Base-by-base conservation (phyloP, 2,113 vertebrate species). In the Oreochromis niloticus region DNA sequence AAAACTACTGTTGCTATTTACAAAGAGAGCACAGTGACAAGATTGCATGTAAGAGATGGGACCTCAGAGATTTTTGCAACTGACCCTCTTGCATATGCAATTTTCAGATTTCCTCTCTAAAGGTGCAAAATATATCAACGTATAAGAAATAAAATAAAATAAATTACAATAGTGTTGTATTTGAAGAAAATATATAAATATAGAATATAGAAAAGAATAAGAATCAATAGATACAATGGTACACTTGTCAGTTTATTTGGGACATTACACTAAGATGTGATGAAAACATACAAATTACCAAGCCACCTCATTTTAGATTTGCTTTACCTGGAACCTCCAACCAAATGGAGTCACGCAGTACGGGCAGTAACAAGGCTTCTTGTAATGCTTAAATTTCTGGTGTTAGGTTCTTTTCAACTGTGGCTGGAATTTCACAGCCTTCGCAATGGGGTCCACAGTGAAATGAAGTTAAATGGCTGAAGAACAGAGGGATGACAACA, bases 241-340 rank as follows among this genome's bases (percentile, higher is more conserved):
- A 63, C 30, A 63, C 59, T 63, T 63, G 16, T 63, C 16, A 63
- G 59, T 34, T 63, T 63, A 36, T 63, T 63, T 63, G 16, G 9
- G 1, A 63, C 34, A 63, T 63, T 34, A 63, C 3, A 34, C 30
- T 19, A 63, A 63, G 30, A 63, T 63, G 59, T 63, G 16, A 0
- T 3, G 0, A 63, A 36, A 63, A 63, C 59, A 0, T 11, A 4
- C 59, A 63, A 34, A 63, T 34, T 19, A 36, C 6, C 9, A 63
- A 36, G 9, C 9, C 32, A 36, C 32, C 32, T 63, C 59, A 63
- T 63, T 2, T 63, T 63, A 63, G 59, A 63, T 19, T 63, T 63
- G 16, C 59, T 63, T 63, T 0, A 63, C 16, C 32, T 63, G 59
- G 59, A 63, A 63, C 9, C 59, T 63, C 59, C 59, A 63, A 63